phyloP scores from a whole-genome alignment of 1,140 invertebrate genomes.

The Antheraea pernyi region DNA sequence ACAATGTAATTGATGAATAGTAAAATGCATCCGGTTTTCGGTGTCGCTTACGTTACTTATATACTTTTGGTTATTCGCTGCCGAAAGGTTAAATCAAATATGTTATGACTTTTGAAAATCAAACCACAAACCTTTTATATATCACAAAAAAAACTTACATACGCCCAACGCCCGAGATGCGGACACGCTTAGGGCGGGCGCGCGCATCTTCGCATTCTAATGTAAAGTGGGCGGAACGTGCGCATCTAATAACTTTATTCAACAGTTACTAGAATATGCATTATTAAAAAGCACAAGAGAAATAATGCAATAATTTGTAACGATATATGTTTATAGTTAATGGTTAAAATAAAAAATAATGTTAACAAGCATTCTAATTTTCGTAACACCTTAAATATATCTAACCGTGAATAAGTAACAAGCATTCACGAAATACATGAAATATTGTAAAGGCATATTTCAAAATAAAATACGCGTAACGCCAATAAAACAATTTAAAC shows the following conservation, averaged over 20 bases:
- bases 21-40: slow-evolving; percentile 37
- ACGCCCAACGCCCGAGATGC: background rate
- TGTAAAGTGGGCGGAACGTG: background rate
- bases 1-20: slow-evolving; percentile 52
- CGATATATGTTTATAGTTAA: too few species aligned
- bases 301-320: background rate
- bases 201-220: slow-evolving; percentile 26
- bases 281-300: background rate
- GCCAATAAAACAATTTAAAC: background rate
- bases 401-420: background rate
- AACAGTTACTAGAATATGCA: background rate
- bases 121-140: too few species aligned
- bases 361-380: background rate
- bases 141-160: background rate
- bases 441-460: background rate
- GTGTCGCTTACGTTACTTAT: slow-evolving; percentile 41
- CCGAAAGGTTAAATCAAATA: too few species aligned
- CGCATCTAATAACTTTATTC: background rate
- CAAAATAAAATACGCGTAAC: slow-evolving; percentile 4
- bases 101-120: too few species aligned
- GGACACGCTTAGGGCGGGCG: slow-evolving; percentile 28
- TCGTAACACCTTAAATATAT: background rate
- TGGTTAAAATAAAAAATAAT: too few species aligned
- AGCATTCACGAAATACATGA: slow-evolving; percentile 7
- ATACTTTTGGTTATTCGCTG: background rate